Base-by-base conservation (phyloP, 2,888 invertebrate genomes). In the Metacarcinus magister region DNA sequence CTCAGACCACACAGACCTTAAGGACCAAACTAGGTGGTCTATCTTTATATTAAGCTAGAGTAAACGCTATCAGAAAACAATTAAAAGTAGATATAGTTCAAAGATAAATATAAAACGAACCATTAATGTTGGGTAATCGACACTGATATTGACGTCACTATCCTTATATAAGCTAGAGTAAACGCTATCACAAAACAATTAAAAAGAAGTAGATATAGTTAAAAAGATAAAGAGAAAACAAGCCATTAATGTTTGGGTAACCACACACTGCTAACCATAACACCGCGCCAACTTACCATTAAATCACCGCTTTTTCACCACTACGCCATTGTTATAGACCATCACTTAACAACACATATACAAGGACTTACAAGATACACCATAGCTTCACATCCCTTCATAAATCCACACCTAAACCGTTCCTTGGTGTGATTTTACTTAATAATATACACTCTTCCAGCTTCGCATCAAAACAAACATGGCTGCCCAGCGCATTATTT, bases 401-500 rank as follows among this genome's bases (percentile, higher is more conserved):
- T 43, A 13, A 4, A 13, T 43, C 16, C 89, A 16, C 32, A 28
- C 19, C 0, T 39, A 39, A 2, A 39, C 39, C 39, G 39, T 39
- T 39, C 39, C 39, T 39, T 39, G 39, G 39, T 39, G 39, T 39
- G 39, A 39, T 39, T 39, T 1, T 39, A 39, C 39, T 39, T 39
- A 39, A 39, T 39, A 13, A 32, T n/a, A n/a, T 28, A n/a, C 13
- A 28, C 32, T 19, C 16, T n/a, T 23, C 19, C 60, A 2, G 0
- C n/a, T 10, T 10, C 54, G 28, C 19, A 92, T 32, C 92, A 92
- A 39, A 92, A 92, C 92, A 92, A 92, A 92, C 87, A 87, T 87
- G 92, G 92, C 92, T 44, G 92, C 32, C 54, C 48, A n/a, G 60
- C 54, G 60, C 19, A 92, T 0, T 5, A 75, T 75, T 87, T 87